Evolutionary conservation across 2,113 vertebrate species (phyloP).

Genomic region (Myocastor coypus): DNA sequence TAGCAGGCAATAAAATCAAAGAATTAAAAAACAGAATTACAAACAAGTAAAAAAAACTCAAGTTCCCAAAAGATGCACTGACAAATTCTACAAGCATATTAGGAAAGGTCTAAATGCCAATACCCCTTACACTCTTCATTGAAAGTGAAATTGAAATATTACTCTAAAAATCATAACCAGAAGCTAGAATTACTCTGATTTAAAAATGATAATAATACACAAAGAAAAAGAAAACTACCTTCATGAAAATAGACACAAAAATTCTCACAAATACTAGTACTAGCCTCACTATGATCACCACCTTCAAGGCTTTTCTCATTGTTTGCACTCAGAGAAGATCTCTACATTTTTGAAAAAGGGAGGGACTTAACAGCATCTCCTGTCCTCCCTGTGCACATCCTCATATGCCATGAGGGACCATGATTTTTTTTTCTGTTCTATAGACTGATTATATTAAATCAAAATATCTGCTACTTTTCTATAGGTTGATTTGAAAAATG

Average conservation of each 20-base stretch:
- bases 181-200: background rate
- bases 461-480: too few relatives aligned
- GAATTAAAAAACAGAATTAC: background rate
- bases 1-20: background rate
- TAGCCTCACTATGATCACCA: too few relatives aligned
- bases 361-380: too few relatives aligned
- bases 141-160: background rate
- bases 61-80: background rate
- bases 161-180: background rate
- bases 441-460: too few relatives aligned
- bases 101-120: background rate
- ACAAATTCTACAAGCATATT: background rate
- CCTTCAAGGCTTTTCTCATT: too few relatives aligned
- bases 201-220: too few relatives aligned
- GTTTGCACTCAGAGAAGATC: too few relatives aligned
- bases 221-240: background rate
- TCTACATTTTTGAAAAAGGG: too few relatives aligned
- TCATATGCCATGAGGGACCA: too few relatives aligned
- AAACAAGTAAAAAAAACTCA: background rate
- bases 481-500: too few relatives aligned
- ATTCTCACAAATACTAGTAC: background rate
- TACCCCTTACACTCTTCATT: background rate
- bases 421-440: too few relatives aligned
- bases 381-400: too few relatives aligned
- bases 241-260: background rate